A percentile compares a stretch with the other conserved stretches of the same genome.
phyloP scores from a whole-genome alignment of 2,113 vertebrate species.

The Cephalopterus ornatus region DNA sequence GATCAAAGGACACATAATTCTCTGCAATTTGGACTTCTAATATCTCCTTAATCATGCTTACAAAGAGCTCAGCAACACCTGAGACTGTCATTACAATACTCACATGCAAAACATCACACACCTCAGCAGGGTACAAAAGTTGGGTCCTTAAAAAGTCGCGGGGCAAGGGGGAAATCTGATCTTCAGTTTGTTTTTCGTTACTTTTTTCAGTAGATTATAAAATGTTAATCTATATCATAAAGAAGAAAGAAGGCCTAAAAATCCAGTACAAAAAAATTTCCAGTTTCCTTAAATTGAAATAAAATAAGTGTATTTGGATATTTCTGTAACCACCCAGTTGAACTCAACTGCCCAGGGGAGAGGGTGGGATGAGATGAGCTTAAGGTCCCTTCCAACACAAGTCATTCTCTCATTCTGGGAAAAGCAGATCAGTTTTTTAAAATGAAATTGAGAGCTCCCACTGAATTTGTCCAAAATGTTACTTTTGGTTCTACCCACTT shows the following conservation, averaged over 20 bases:
- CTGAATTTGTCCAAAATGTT: neutral
- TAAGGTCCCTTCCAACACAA: neutral
- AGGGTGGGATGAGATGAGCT: too few species aligned
- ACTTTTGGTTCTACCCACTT: neutral
- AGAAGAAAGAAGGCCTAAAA: neutral
- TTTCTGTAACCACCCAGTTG: neutral
- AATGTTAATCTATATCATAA: neutral
- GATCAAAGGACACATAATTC: slow-evolving; percentile 53
- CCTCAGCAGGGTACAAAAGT: neutral
- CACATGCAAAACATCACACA: neutral
- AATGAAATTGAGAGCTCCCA: neutral
- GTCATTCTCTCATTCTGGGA: neutral
- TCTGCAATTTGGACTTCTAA: slow-evolving; percentile 12
- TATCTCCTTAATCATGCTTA: neutral
- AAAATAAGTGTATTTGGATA: neutral
- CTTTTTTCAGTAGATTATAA: neutral
- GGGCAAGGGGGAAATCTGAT: neutral
- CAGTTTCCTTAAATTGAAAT: neutral
- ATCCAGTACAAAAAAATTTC: neutral
- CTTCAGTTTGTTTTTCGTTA: neutral
- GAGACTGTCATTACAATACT: neutral
- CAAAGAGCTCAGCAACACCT: neutral
- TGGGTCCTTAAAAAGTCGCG: neutral
- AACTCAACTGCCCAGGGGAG: neutral
- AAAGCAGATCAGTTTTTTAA: neutral